These are phyloP conservation scores for Fragum fragum DNA, from an alignment of 2,888 invertebrate genomes.

Conservation along the genomic window DNA sequence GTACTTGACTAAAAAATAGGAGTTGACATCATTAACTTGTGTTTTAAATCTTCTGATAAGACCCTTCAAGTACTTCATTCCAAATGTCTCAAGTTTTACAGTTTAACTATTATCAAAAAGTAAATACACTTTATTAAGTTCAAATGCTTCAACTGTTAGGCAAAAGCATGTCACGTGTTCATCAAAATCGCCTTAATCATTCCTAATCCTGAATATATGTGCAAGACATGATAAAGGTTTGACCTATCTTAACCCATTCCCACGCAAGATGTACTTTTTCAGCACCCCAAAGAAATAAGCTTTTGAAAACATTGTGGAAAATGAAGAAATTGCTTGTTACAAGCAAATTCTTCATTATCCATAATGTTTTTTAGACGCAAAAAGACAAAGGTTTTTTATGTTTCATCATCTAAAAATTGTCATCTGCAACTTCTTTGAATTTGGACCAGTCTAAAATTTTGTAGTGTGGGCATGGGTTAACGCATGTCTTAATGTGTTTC, in stretches of 20 bases:
- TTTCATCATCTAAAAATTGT: no score
- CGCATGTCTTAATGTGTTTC: no score
- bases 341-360: no score
- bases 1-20: conserved; percentile 11
- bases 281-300: no score
- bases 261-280: no score
- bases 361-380: no score
- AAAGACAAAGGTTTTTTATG: no score
- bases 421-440: no score
- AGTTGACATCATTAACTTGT: conserved; percentile 10
- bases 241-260: neutral
- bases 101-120: conserved; percentile 25
- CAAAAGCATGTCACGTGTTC: neutral
- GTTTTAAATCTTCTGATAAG: conserved; percentile 27
- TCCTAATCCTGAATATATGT: conserved; percentile 2
- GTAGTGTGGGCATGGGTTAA: no score
- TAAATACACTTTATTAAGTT: conserved; percentile 22
- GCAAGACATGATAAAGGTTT: neutral
- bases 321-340: no score
- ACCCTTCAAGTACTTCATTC: conserved; percentile 10
- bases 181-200: neutral
- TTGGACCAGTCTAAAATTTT: no score
- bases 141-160: conserved; percentile 19
- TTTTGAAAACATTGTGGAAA: no score
- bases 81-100: conserved; percentile 10